Evolutionary conservation across 2,113 vertebrate species (phyloP), one percentile per base, ranked within the genome.

Genomic region (Apistogramma diplotaenia): DNA sequence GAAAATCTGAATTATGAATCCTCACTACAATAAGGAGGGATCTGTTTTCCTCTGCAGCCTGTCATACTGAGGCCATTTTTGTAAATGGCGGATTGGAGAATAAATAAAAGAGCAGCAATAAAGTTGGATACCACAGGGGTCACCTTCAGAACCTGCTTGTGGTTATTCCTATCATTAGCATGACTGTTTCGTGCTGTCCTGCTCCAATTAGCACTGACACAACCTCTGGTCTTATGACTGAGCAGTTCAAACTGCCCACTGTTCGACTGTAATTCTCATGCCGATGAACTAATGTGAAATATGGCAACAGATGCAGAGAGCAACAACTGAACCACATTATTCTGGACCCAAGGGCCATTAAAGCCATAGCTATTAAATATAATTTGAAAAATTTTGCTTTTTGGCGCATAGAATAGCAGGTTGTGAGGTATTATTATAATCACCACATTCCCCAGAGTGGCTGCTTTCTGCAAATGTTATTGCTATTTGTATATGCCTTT

Each of bases 351-450:
- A 62, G 81, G 84, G 89, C 83, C 85, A 84, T 82, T 76, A 85
- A 80, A 91, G 78, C 87, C 61, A 79, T 37, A 76, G 65, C 83
- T 83, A 91, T 94, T 94, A 92, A 93, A 91, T 90, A 83, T 89
- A 83, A 93, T 94, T 93, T 90, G 79, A 88, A 90, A 81, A 89
- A 91, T 82, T 91, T 76, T 74, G 87, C 86, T 92, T 90, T 92
- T 87, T 88, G 87, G 88, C 67, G 0, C 70, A 15, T 89, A 79
- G 78, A 87, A 86, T 81, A 77, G 84, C 87, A 91, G 87, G 83
- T 87, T 87, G 77, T 89, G 90, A 92, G 90, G 87, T 82, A 89
- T 94, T 92, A 87, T 89, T 79, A 89, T 93, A 90, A 93, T 94
- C 84, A 89, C 75, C 37, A 74, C 51, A 76, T 67, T 90, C 93